A percentile compares a stretch with the other conserved stretches of the same genome.
Conservation (phyloP, 1,140 invertebrate species). For the Bombus balteatus region DNA sequence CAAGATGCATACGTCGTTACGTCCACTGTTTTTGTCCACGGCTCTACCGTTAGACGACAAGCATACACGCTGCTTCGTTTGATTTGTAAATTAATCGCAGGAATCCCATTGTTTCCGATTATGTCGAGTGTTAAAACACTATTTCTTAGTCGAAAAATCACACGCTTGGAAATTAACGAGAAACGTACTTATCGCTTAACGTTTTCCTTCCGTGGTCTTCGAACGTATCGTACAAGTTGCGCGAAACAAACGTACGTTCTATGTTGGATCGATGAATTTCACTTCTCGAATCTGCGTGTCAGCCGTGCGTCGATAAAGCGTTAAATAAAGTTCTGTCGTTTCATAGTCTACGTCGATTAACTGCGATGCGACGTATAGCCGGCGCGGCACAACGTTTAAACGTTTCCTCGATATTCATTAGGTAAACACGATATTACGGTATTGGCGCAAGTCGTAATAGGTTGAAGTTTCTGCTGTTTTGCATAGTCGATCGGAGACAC, state of each 20-base stretch:
- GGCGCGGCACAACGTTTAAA: constrained; percentile 19
- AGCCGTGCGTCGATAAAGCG: neutral
- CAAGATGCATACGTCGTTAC: no score
- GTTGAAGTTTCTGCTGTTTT: constrained; percentile 72
- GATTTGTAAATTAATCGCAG: no score
- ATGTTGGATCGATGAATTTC: neutral
- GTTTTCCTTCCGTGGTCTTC: no score
- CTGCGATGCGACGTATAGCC: neutral
- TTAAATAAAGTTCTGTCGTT: neutral
- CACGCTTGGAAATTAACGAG: no score
- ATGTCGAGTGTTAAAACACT: no score
- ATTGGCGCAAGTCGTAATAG: constrained; percentile 71
- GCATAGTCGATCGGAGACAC: constrained; percentile 72
- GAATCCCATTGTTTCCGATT: no score
- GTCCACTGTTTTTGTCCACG: no score
- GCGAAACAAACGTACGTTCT: neutral
- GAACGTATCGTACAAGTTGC: no score
- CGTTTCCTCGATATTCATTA: constrained; percentile 55
- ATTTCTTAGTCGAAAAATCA: rapidly evolving
- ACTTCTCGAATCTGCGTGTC: neutral
- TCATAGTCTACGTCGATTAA: neutral
- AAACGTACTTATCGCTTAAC: no score
- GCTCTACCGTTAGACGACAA: no score
- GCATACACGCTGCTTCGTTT: no score
- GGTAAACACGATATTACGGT: constrained; percentile 70